These are phyloP conservation scores for Leucophenga varia DNA, from an alignment of 1,140 invertebrate genomes.

Conservation along the genomic window DNA sequence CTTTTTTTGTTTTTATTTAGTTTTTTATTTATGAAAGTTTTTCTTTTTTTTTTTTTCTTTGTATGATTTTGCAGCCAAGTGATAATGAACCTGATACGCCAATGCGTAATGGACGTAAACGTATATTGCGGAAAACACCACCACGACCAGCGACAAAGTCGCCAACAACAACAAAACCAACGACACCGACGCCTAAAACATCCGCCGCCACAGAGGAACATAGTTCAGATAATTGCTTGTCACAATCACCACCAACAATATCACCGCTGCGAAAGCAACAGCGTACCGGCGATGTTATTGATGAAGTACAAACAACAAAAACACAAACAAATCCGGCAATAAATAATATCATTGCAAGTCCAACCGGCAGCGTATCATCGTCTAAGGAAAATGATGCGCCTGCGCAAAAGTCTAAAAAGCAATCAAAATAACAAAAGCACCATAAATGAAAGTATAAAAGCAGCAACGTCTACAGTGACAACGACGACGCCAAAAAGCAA, in stretches of 20 bases:
- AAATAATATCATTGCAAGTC: slow-evolving; percentile 21
- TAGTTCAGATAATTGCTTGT: no score
- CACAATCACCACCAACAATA: slow-evolving; percentile 1
- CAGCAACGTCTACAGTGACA: not conserved
- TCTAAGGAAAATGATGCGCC: slow-evolving; percentile 32
- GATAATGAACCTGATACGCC: slow-evolving; percentile 32
- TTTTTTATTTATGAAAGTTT: not conserved
- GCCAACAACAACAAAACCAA: not conserved
- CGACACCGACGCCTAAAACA: slow-evolving; percentile 9
- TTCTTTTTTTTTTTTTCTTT: slow-evolving; percentile 12
- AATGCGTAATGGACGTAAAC: slow-evolving; percentile 37
- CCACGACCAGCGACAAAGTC: slow-evolving; percentile 6
- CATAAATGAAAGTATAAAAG: no score
- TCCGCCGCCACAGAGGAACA: no score
- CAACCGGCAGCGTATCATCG: slow-evolving; percentile 33
- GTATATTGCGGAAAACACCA: slow-evolving; percentile 22
- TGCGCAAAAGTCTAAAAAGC: no score
- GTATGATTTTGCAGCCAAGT: slow-evolving; percentile 21
- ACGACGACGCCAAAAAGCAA: slow-evolving; percentile 1
- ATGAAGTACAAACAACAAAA: no score
- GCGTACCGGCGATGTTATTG: slow-evolving; percentile 15
- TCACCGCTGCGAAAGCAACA: slow-evolving; percentile 33
- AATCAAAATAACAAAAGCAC: no score
- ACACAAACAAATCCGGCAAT: not conserved
- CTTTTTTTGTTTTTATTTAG: not conserved